Base-by-base conservation (phyloP, 2,113 vertebrate genomes). In the Odobenus rosmarus region DNA sequence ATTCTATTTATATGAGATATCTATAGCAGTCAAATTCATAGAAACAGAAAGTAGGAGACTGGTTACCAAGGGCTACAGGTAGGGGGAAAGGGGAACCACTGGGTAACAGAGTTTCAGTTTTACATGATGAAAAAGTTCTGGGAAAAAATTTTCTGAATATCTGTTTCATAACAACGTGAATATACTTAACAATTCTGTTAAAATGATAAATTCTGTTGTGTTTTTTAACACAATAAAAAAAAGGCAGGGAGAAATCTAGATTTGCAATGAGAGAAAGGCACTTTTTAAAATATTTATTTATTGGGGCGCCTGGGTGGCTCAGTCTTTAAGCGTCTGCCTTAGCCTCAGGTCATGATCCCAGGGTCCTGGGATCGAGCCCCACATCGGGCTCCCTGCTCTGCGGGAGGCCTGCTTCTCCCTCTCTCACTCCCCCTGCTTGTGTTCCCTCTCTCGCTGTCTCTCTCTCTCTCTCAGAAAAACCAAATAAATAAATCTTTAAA, bases 1-100 rank as follows among this genome's bases (percentile, higher is more conserved):
- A 71, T 53, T 95, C 84, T 36, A 84, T 69, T 93, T 97, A 86
- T 36, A 14, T 21, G 51, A 67, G n/a, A 7, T 74, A 92, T 33
- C 28, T 61, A 24, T 11, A 77, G 12, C 5, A 92, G 23, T 39
- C 18, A 67, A 85, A 85, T 18, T 14, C 55, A 80, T 1, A 74
- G 24, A 89, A 88, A 79, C 16, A 77, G 26, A 72, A 87, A 91
- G 39, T 13, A 80, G 55, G 89, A 94, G 31, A 26, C 16, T 42
- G 42, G 39, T 15, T 82, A 64, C 39, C 18, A 49, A 42, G 14
- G 33, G 19, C 4, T 61, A 28, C 3, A 10, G 4, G 64, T n/a
- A 39, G 4, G 14, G 2, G 9, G n/a, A 55, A 61, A 28, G 64
- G 5, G 7, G 16, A 77, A 16, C 57, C n/a, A 23, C 39, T 79